Percentiles rank a stretch among this genome's conserved stretches.
Conservation (phyloP, 2,888 invertebrate species). For the Alloplasta piceator region DNA sequence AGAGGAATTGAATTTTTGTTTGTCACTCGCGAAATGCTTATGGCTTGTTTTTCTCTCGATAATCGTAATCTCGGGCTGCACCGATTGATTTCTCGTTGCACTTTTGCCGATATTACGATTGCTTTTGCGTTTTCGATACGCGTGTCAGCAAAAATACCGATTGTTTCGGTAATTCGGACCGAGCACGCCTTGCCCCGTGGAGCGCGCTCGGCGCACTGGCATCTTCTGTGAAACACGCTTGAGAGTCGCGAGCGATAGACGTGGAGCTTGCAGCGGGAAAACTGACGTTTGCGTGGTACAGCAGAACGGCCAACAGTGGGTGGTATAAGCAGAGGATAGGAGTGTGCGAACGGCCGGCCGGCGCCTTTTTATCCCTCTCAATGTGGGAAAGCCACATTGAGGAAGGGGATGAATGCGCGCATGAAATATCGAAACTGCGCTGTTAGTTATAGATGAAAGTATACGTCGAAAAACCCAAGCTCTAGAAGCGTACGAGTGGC, state of each 20-base stretch:
- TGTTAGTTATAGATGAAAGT: not conserved
- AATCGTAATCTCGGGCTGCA: not conserved
- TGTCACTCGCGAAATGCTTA: not conserved
- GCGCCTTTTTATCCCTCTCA: slow-evolving; percentile 38
- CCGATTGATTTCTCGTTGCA: not conserved
- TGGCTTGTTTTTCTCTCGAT: not conserved
- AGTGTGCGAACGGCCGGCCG: slow-evolving; percentile 50
- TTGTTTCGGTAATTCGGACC: slow-evolving; percentile 33
- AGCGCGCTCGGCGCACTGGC: slow-evolving; percentile 75
- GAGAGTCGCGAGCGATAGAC: slow-evolving; percentile 7
- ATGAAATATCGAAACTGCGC: slow-evolving; percentile 40
- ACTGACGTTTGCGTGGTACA: slow-evolving; percentile 51
- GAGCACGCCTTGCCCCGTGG: slow-evolving; percentile 67
- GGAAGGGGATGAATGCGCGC: slow-evolving; percentile 28
- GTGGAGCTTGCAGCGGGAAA: slow-evolving; percentile 58
- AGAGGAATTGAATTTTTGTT: not conserved
- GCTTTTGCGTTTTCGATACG: slow-evolving; percentile 22
- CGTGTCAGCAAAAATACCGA: not conserved
- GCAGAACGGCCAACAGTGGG: slow-evolving; percentile 31
- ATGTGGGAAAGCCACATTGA: not conserved
- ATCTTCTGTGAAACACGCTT: slow-evolving; percentile 52
- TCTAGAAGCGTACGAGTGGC: not conserved
- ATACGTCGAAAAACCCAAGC: too few relatives aligned
- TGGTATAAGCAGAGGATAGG: slow-evolving; percentile 41
- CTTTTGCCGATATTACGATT: not conserved